Evolutionary conservation across 2,797 vertebrate genomes (phyloP).

Genomic region (Pygocentrus nattereri): DNA sequence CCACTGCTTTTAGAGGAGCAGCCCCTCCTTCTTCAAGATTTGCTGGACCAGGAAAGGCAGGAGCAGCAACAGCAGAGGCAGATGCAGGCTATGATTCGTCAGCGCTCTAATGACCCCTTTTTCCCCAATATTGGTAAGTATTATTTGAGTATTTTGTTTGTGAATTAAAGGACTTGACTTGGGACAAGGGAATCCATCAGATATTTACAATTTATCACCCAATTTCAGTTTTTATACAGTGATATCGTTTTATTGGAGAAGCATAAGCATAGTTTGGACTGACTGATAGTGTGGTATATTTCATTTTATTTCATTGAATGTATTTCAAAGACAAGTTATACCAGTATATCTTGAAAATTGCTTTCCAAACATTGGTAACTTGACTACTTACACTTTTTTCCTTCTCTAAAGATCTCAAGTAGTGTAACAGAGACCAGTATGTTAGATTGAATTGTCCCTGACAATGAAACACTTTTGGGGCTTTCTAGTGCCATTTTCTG

Average conservation of each 20-base stretch:
- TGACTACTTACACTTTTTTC: background rate
- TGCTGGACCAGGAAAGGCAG: constrained; percentile 96
- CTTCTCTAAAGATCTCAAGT: background rate
- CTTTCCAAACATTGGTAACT: background rate
- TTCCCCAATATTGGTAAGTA: constrained; percentile 86
- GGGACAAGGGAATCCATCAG: too few relatives aligned
- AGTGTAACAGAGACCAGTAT: background rate
- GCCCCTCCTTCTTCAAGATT: constrained; percentile 95
- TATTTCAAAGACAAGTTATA: background rate
- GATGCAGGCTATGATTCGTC: constrained; percentile 96
- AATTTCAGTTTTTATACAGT: too few relatives aligned
- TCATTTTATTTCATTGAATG: too few relatives aligned
- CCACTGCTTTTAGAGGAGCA: constrained; percentile 93
- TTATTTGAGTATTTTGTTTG: background rate
- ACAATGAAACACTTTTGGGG: constrained; percentile 39
- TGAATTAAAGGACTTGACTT: background rate
- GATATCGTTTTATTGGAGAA: too few relatives aligned
- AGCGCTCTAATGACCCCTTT: constrained; percentile 84
- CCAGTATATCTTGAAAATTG: background rate
- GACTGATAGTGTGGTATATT: too few relatives aligned
- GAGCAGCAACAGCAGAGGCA: constrained; percentile 98
- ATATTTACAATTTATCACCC: too few relatives aligned
- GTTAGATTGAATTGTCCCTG: constrained; percentile 36
- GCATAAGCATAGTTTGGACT: too few relatives aligned
- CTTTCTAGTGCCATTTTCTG: constrained; percentile 6